Evolutionary conservation across 2,797 vertebrate genomes (phyloP), one percentile per base, ranked within the genome.

Genomic region (Knipowitschia caucasica): DNA sequence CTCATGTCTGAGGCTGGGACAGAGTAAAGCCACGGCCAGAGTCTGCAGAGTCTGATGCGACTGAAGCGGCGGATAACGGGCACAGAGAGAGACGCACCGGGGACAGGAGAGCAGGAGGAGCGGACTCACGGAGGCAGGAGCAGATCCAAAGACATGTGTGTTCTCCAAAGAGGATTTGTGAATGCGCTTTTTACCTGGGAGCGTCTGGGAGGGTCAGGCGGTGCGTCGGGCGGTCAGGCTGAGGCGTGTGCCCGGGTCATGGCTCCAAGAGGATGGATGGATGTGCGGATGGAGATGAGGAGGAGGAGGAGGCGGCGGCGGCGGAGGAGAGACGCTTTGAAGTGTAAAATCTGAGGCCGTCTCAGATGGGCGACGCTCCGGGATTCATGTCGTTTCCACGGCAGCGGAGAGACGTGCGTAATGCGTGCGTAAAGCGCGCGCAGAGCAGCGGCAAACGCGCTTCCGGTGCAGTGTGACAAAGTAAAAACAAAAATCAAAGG

Each of bases 271-370:
- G 35, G 35, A 15, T 3, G 7, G 6, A 15, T 4, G 35, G 15
- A 18, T 7, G 35, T 7, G 6, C 15, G 7, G 35, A 18, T 9
- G 35, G 7, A 18, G 15, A 18, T 7, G 15, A n/a, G 35, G 35
- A 18, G 67, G 24, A 26, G n/a, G 44, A 50, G 53, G 62, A 66
- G 18, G 23, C 56, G n/a, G 60, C 67, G 36, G 64, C 59, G 58
- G 29, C 23, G 46, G 46, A 50, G 18, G 46, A 34, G 55, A 67
- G 64, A 75, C 77, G 72, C 71, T 87, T 78, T 76, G 82, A 83
- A 74, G 80, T 85, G 71, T 64, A 61, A 77, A 74, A 85, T 85
- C 64, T 82, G 82, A 59, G 77, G 83, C 78, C 78, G n/a, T n/a
- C n/a, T n/a, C n/a, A n/a, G n/a, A n/a, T n/a, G n/a, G n/a, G n/a